A percentile compares a stretch with the other conserved stretches of the same genome.
These are phyloP conservation scores for Galeopterus variegatus DNA, from an alignment of 2,113 vertebrate species.

Conservation along the genomic window DNA sequence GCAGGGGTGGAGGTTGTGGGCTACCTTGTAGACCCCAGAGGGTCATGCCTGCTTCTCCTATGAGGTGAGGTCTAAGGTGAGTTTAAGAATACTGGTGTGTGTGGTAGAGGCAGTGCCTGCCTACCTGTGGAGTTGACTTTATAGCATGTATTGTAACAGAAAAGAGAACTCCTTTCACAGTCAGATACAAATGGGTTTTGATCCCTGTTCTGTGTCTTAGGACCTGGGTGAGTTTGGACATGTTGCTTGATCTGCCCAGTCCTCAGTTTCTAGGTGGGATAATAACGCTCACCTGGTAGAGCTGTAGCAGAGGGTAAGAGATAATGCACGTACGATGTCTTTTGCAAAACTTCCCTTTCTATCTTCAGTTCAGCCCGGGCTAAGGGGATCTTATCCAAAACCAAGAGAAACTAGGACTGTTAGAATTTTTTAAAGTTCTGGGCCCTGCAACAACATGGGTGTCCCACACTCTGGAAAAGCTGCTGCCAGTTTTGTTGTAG, in stretches of 20 bases:
- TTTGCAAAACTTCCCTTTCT: neutral
- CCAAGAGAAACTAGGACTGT: neutral
- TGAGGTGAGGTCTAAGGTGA: neutral
- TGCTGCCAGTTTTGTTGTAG: neutral
- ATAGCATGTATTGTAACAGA: neutral
- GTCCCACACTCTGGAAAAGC: neutral
- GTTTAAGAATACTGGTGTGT: neutral
- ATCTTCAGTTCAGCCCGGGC: neutral
- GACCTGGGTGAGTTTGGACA: neutral
- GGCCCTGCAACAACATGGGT: neutral
- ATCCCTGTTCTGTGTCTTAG: neutral
- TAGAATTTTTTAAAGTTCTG: neutral
- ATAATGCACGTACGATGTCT: fast-evolving
- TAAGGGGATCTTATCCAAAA: neutral
- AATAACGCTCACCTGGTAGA: neutral
- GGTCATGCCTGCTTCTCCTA: neutral
- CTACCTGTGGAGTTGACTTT: neutral
- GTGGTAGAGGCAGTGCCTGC: neutral
- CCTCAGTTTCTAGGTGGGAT: neutral
- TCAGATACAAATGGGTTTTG: neutral
- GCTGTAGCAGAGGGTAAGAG: neutral
- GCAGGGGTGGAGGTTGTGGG: fast-evolving
- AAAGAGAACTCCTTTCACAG: neutral
- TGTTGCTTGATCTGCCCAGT: neutral
- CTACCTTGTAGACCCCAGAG: too few species aligned